Evolutionary conservation across 2,888 invertebrate genomes (phyloP), one percentile per base, ranked within the genome.

Genomic region (Coelopa pilipes): DNA sequence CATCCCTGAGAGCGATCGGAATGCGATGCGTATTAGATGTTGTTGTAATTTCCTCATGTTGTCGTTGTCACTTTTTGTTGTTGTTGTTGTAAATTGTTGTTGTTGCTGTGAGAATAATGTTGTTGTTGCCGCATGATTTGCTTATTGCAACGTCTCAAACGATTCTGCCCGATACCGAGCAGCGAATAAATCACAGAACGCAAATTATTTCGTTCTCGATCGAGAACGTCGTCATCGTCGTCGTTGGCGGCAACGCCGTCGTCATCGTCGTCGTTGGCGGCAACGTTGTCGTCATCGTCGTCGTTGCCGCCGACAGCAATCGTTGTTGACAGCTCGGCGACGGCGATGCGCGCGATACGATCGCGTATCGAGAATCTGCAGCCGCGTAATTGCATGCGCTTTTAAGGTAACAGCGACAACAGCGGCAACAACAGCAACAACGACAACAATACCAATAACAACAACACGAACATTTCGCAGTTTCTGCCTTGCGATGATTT

Each of bases 181-280:
- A n/a, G 34, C 49, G 50, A 55, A 65, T 45, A 19, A 71, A 65
- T 55, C 34, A 34, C 34, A 34, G 15, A 34, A 34, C 34, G 34
- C 12, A 50, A 63, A 50, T 46, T 34, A 71, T 63, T 71, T 55
- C 53, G 17, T 46, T 63, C 65, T 17, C 63, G n/a, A 53, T 46
- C 53, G 65, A 71, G 46, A 46, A 12, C 34, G 49, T 49, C 34
- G 34, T 34, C 34, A 34, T 34, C 34, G 34, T 34, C 7, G 34
- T 34, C 34, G 24, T 21, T 50, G 68, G 62, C 62, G 63, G 76
- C 59, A 69, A 62, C 74, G 77, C 55, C 72, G 75, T 73, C 70
- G 76, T 72, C 72, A 63, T 71, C 67, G 60, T 67, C 66, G 70
- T 71, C 75, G 76, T 76, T 75, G 77, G 76, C 75, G 70, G 70